phyloP scores from a whole-genome alignment of 2,113 vertebrate genomes.

The Parus major region DNA sequence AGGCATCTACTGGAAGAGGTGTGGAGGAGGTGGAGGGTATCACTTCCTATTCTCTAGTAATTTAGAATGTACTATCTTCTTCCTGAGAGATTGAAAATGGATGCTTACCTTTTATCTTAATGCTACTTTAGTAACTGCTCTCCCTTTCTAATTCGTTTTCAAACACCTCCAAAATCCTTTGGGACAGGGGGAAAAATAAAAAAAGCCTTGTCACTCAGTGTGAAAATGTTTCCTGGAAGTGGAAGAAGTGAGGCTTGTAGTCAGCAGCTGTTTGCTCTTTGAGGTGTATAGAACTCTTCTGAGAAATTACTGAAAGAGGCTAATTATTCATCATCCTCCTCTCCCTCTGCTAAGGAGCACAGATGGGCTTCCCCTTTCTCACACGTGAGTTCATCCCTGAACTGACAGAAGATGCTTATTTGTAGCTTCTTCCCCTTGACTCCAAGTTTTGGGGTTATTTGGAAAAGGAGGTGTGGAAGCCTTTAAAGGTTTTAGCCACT shows the following conservation, averaged over 20 bases:
- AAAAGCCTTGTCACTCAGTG: neutral
- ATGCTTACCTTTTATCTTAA: neutral
- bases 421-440: neutral
- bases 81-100: neutral
- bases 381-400: neutral
- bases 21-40: neutral
- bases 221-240: neutral
- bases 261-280: neutral
- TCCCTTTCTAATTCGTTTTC: neutral
- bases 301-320: neutral
- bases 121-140: neutral
- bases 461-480: neutral
- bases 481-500: neutral
- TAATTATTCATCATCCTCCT: neutral
- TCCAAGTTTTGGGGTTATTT: neutral
- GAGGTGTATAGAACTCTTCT: neutral
- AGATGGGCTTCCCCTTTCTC: neutral
- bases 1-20: neutral
- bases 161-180: neutral
- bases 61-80: neutral
- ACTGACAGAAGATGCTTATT: neutral
- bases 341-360: neutral
- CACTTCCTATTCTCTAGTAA: neutral
- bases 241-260: neutral
- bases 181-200: accelerated